These are phyloP conservation scores for Bambusicola thoracicus DNA, from an alignment of 2,113 vertebrate species.

Conservation along the genomic window DNA sequence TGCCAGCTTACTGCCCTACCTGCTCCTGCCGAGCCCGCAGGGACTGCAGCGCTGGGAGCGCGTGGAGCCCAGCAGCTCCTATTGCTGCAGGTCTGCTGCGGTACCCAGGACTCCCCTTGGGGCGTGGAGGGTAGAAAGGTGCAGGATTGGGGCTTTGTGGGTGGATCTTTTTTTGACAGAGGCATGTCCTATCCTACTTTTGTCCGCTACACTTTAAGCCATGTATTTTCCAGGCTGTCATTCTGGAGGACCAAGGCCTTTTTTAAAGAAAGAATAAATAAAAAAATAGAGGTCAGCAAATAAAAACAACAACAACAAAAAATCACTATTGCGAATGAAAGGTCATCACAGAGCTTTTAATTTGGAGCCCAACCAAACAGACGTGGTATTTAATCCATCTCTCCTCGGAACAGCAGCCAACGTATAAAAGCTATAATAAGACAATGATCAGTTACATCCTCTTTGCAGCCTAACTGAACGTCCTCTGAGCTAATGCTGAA, in stretches of 20 bases:
- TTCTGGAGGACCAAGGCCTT: neutral
- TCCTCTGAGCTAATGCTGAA: neutral
- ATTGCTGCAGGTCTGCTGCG: neutral
- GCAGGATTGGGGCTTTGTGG: neutral
- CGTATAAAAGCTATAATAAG: neutral
- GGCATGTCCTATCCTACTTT: neutral
- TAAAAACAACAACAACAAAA: neutral
- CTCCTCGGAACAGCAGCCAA: constrained; percentile 19
- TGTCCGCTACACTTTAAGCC: neutral
- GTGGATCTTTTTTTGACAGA: neutral
- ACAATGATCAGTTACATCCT: neutral
- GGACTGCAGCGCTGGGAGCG: rapidly evolving
- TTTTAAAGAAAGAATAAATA: neutral
- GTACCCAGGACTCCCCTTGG: neutral
- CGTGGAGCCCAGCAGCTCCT: neutral
- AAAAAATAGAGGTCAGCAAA: neutral
- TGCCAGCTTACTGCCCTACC: rapidly evolving
- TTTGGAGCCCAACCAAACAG: neutral
- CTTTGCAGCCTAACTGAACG: neutral
- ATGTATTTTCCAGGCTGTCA: neutral
- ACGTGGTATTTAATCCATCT: constrained; percentile 2
- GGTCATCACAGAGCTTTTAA: constrained; percentile 43
- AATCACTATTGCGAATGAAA: neutral
- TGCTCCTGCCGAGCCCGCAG: rapidly evolving
- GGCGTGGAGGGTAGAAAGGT: neutral